Percentiles rank a stretch among this genome's conserved stretches.
These are phyloP conservation scores for Lycorma delicatula DNA, from an alignment of 1,140 invertebrate species.

Conservation along the genomic window DNA sequence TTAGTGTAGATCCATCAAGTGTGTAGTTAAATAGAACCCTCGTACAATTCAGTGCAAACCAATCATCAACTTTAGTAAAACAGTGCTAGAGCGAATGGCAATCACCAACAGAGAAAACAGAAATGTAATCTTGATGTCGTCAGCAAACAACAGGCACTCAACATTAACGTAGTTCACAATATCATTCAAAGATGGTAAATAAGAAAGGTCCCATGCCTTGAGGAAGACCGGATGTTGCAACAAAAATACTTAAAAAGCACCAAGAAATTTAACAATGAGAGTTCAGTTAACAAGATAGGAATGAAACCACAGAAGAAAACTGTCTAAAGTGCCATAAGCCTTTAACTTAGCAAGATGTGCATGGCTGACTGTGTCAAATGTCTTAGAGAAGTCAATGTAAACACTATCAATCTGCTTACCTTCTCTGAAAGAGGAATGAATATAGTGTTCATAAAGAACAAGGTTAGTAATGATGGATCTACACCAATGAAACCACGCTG, in stretches of 20 bases:
- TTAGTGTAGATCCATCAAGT: too few species aligned
- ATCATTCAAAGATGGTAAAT: slow-evolving; percentile 32
- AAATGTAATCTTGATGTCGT: slow-evolving; percentile 2
- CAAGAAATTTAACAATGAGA: slow-evolving; percentile 24
- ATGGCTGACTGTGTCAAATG: slow-evolving; percentile 9
- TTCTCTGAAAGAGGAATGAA: neutral
- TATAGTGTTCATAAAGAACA: neutral
- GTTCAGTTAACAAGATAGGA: slow-evolving; percentile 27
- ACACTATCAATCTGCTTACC: slow-evolving; percentile 6
- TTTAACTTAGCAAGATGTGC: neutral
- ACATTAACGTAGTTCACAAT: slow-evolving; percentile 25
- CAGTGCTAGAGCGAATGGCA: too few species aligned
- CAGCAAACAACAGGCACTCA: slow-evolving; percentile 28
- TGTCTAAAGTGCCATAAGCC: neutral
- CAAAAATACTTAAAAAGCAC: slow-evolving; percentile 18
- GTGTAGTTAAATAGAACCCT: too few species aligned
- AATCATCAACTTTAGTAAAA: too few species aligned
- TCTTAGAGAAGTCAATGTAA: slow-evolving; percentile 9
- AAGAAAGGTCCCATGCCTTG: slow-evolving; percentile 31
- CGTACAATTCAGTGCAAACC: too few species aligned
- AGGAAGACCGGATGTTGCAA: slow-evolving; percentile 25
- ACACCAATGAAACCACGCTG: neutral
- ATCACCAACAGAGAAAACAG: too few species aligned
- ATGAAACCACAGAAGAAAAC: slow-evolving; percentile 23
- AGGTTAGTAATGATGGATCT: neutral